Evolutionary conservation across 2,888 invertebrate species (phyloP), one percentile per base, ranked within the genome.

Genomic region (Abrostola tripartita): DNA sequence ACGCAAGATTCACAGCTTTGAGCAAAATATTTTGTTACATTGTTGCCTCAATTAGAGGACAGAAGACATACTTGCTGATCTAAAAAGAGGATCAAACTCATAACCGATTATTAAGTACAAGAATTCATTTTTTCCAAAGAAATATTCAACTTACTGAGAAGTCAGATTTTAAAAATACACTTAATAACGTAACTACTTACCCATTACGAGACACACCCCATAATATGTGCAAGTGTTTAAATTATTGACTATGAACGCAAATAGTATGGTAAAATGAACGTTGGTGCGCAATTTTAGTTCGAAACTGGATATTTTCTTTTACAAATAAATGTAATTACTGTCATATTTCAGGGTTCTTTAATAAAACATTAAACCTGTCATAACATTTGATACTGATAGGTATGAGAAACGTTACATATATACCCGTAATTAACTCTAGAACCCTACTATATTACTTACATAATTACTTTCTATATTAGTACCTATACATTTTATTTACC

Each of bases 241-340:
- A 85, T 85, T 81, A 83, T 73, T 76, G 70, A 64, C 74, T 77
- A 60, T 60, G 68, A 66, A 65, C 69, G 66, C 76, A 83, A 85
- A 82, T 81, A 84, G 71, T 81, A 68, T 44, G 67, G 62, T 66
- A 75, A 76, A 77, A 69, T 62, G 40, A 51, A 38, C 51, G 65
- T 52, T 60, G 51, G 66, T 66, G 63, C 6, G 64, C 63, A 56
- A 67, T 75, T 77, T 80, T 56, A 62, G 55, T 65, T 47, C 65
- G 40, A 54, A 62, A 63, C 65, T 66, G 65, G 59, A 67, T 69
- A 64, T 79, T 65, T 67, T 66, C 63, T 79, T 79, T 71, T 64
- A 62, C 61, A 61, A 67, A 69, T 71, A 71, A 71, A 69, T 76
- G 55, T 76, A 76, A 81, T 79, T 69, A 71, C 65, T 55, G 38